Conservation (phyloP, 2,888 invertebrate species). For the Eupithecia inturbata region DNA sequence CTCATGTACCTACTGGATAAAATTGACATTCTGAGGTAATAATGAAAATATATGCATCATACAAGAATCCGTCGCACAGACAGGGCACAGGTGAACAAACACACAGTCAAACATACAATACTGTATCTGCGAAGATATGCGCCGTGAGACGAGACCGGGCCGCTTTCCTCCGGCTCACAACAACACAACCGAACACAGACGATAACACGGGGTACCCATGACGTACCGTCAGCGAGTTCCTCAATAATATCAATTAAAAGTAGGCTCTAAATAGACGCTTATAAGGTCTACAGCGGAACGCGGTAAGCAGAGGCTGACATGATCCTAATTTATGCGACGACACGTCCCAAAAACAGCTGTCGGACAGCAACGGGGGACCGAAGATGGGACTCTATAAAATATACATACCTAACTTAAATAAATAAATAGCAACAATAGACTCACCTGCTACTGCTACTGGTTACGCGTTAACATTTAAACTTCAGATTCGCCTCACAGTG, state of each 20-base stretch:
- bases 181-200: slow-evolving; percentile 43
- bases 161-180: slow-evolving; percentile 43
- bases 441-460: slow-evolving; percentile 64
- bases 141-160: slow-evolving; percentile 49
- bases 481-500: slow-evolving; percentile 58
- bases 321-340: slow-evolving; percentile 60
- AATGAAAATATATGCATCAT: slow-evolving; percentile 29
- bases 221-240: slow-evolving; percentile 29
- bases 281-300: slow-evolving; percentile 28
- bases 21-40: slow-evolving; percentile 14
- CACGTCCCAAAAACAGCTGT: slow-evolving; percentile 62
- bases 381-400: slow-evolving; percentile 19
- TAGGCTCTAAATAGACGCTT: background rate
- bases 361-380: slow-evolving; percentile 41
- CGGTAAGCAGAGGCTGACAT: slow-evolving; percentile 36
- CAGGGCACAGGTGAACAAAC: slow-evolving; percentile 61
- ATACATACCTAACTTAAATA: background rate
- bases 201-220: slow-evolving; percentile 43
- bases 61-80: slow-evolving; percentile 49
- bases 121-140: slow-evolving; percentile 45
- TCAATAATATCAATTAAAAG: slow-evolving; percentile 5
- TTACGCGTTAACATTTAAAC: slow-evolving; percentile 61
- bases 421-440: slow-evolving; percentile 41
- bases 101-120: slow-evolving; percentile 37
- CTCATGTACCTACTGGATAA: background rate